phyloP scores from a whole-genome alignment of 2,888 invertebrate genomes.

The Leptinotarsa tumamoca region DNA sequence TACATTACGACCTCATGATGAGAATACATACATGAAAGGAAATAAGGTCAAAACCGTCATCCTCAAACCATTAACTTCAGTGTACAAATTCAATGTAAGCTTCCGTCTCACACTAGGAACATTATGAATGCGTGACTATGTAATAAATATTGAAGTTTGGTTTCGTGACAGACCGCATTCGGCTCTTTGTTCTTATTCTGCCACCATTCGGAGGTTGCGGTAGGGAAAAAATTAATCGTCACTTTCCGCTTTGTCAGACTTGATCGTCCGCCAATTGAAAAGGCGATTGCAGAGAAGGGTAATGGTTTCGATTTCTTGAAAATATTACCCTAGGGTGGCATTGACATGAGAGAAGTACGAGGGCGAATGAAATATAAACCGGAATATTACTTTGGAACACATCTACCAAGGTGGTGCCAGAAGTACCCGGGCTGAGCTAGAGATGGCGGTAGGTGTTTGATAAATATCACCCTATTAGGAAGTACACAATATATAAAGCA shows the following conservation, averaged over 20 bases:
- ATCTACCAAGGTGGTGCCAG: no score
- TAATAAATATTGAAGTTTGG: constrained; percentile 48
- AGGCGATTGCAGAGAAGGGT: not conserved
- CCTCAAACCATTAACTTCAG: constrained; percentile 22
- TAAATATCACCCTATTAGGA: no score
- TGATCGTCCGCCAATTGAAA: constrained; percentile 6
- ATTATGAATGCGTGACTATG: constrained; percentile 40
- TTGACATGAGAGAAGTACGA: not conserved
- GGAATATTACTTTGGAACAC: no score
- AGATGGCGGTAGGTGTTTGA: no score
- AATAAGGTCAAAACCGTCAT: constrained; percentile 7
- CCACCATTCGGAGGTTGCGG: constrained; percentile 31
- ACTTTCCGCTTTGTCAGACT: constrained; percentile 32
- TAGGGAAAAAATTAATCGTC: constrained; percentile 45
- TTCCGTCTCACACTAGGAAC: constrained; percentile 35
- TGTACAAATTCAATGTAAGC: constrained; percentile 21
- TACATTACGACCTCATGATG: not conserved
- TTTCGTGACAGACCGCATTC: constrained; percentile 50
- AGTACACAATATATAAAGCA: no score
- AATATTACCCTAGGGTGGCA: not conserved
- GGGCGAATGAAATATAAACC: no score
- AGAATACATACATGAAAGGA: not conserved
- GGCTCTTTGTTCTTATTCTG: constrained; percentile 34
- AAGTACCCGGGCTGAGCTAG: no score
- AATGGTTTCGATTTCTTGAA: constrained; percentile 2